Base-by-base conservation (phyloP, 1,140 invertebrate species). In the Aphelenchoides fujianensis region DNA sequence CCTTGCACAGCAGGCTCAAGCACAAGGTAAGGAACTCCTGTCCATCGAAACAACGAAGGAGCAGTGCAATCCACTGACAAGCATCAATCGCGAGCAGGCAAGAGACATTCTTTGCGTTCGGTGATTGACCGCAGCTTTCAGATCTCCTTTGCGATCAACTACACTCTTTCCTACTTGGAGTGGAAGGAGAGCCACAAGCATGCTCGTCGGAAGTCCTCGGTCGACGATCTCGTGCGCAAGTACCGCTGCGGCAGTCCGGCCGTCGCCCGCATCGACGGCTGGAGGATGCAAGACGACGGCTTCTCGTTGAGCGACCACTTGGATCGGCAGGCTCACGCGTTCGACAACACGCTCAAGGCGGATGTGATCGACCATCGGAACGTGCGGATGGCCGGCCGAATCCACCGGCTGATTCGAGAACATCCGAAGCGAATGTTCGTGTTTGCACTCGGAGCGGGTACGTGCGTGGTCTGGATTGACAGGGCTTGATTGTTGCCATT, bases 131-230 rank as follows among this genome's bases (percentile, higher is more conserved):
- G n/a, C n/a, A 68, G 28, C 27, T 74, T 64, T 48, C 37, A 76
- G 61, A 41, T 76, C 16, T 30, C 79, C 7, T 76, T 76, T 55
- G 75, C 75, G 9, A 79, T 76, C 30, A 76, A 76, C 62, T 76
- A 76, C 73, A 76, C 75, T 31, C 63, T 76, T 35, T 67, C 79
- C 31, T 76, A 76, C 59, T 36, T 76, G 70, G 75, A 76, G 59
- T 76, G 77, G 77, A 34, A 36, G 5, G 77, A 80, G 27, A 48
- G 31, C 35, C 1, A 23, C 37, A 75, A 37, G 32, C n/a, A n/a
- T n/a, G n/a, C n/a, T n/a, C n/a, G 31, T 19, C n/a, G 59, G 27
- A 37, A 66, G 31, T 66, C 63, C 19, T 2, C 63, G 0, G 31
- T 66, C 32, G 7, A 66, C 12, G 1, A 37, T 23, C 31, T 66